Evolutionary conservation across 2,888 invertebrate species (phyloP), one percentile per base, ranked within the genome.

Genomic region (Arctia plantaginis): DNA sequence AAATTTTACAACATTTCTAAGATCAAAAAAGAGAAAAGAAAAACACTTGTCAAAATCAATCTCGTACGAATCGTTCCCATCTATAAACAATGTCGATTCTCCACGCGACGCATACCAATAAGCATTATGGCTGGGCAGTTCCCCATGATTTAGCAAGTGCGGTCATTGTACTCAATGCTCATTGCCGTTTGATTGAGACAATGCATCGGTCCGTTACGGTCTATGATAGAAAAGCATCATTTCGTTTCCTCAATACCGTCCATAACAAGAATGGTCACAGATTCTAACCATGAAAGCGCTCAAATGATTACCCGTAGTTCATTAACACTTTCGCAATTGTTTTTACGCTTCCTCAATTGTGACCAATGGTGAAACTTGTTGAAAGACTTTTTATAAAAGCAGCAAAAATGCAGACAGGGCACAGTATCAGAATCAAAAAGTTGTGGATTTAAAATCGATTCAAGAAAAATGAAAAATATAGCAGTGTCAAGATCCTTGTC

Each of bases 111-210:
- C 89, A 90, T 91, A 90, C 89, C 87, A 89, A 91, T 86, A 85
- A 84, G 80, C 78, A 77, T 81, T 79, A 79, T 85, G 81, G 86
- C 85, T 90, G 91, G 91, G 87, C 86, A 90, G 93, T 93, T 93
- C 91, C 90, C 90, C 92, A 90, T 92, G 91, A 92, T 93, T 94
- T 93, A 92, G 90, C 92, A 91, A 91, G 87, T 85, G 88, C 93
- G 94, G 95, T 94, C 95, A 93, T 91, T 89, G 95, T 90, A 91
- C 94, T 80, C 89, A 77, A 92, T 93, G 92, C 91, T 92, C 94
- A 93, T 91, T 92, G 92, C 89, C 91, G 89, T 94, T 91, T 91
- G 92, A 94, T 94, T 93, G 93, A 93, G 92, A 95, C 95, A 95
- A 94, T 93, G 91, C 91, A 82, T 81, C 73, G 81, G 85, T 84